Evolutionary conservation across 2,888 invertebrate genomes (phyloP).

Genomic region (Ferdinandea cuprea): DNA sequence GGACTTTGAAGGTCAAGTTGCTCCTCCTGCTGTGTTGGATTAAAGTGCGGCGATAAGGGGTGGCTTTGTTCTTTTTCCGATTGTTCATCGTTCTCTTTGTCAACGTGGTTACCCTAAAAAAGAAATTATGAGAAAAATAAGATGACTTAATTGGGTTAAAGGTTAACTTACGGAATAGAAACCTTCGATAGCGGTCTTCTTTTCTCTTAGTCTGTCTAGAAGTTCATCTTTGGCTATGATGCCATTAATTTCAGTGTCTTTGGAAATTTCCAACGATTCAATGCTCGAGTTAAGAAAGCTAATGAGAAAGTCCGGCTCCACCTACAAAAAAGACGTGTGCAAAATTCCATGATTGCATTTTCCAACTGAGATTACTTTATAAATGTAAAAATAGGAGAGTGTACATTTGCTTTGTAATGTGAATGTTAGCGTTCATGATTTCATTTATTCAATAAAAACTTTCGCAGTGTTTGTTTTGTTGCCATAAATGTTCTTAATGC

Average conservation of each 20-base stretch:
- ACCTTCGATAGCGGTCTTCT: conserved; percentile 84
- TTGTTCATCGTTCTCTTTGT: conserved; percentile 58
- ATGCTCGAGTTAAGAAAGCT: conserved; percentile 89
- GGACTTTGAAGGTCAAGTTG: conserved; percentile 77
- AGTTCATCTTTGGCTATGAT: conserved; percentile 85
- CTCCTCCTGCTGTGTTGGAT: conserved; percentile 68
- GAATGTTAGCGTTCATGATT: too few relatives aligned
- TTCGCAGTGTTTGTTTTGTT: too few relatives aligned
- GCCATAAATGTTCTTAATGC: too few relatives aligned
- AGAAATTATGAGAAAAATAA: neutral
- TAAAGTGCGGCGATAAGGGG: conserved; percentile 27
- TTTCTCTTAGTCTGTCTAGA: conserved; percentile 86
- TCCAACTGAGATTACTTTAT: neutral
- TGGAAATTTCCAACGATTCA: conserved; percentile 84
- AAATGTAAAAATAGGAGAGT: too few relatives aligned
- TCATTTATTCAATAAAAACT: too few relatives aligned
- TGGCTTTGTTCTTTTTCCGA: conserved; percentile 56
- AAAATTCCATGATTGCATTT: neutral
- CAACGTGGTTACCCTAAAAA: conserved; percentile 39
- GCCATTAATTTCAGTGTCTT: conserved; percentile 82
- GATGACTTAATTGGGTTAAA: neutral
- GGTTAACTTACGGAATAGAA: conserved; percentile 79
- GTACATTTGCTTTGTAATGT: too few relatives aligned
- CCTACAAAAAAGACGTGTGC: conserved; percentile 83
- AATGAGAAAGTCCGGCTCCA: conserved; percentile 88